Percentiles rank a stretch among this genome's conserved stretches.
Evolutionary conservation across 2,888 invertebrate genomes (phyloP).

Genomic region (Coleophora flavipennella): DNA sequence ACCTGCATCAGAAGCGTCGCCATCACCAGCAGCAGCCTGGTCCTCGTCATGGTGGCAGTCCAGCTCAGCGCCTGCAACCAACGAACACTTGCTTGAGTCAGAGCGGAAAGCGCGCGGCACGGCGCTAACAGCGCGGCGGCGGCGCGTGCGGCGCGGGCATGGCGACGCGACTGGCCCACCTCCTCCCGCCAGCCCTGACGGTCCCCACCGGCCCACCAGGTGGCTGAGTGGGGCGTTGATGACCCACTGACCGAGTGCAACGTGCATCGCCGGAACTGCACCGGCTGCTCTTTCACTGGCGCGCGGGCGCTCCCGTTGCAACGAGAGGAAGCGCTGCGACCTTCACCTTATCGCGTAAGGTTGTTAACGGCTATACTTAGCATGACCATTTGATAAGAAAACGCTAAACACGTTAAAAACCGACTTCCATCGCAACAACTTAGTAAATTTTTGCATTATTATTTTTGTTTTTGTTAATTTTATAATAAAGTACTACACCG

Average conservation of each 20-base stretch:
- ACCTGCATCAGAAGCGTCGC: conserved; percentile 65
- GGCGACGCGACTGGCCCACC: conserved; percentile 5
- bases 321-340: conserved; percentile 56
- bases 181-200: conserved; percentile 14
- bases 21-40: conserved; percentile 58
- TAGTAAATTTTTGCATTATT: no score
- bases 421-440: no score
- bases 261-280: conserved; percentile 59
- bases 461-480: no score
- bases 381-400: no score
- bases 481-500: no score
- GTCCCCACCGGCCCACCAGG: conserved; percentile 16
- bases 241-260: conserved; percentile 70
- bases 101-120: conserved; percentile 32
- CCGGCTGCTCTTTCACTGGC: conserved; percentile 41
- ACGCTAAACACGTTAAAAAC: no score
- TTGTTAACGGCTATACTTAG: no score
- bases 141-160: conserved; percentile 18
- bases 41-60: conserved; percentile 67
- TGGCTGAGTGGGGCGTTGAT: conserved; percentile 30
- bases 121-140: conserved; percentile 37
- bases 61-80: conserved; percentile 60
- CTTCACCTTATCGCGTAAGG: conserved; percentile 62
- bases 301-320: conserved; percentile 49
- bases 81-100: conserved; percentile 41